Conservation (phyloP, 2,797 vertebrate genomes). For the Gymnoscopelus microlampas region DNA sequence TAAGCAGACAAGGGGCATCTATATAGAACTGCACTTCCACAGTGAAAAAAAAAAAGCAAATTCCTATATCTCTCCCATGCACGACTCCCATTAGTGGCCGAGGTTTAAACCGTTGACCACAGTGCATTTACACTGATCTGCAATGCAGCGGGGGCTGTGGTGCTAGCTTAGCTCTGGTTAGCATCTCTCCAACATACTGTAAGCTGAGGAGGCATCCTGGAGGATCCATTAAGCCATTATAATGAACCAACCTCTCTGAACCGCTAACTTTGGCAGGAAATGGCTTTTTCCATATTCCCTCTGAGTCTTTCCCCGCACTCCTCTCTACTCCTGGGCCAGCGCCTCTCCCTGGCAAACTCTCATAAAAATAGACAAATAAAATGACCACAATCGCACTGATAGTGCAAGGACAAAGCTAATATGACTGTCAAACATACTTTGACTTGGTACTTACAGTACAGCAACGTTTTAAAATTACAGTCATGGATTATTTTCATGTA, state of each 20-base stretch:
- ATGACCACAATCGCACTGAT: slow-evolving; percentile 37
- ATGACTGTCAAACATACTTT: slow-evolving; percentile 28
- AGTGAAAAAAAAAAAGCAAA: slow-evolving; percentile 32
- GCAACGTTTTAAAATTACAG: neutral
- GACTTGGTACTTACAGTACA: neutral
- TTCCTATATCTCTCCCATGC: slow-evolving; percentile 45
- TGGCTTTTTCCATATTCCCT: slow-evolving; percentile 79
- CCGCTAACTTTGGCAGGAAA: slow-evolving; percentile 80
- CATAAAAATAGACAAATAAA: slow-evolving; percentile 64
- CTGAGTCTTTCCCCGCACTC: slow-evolving; percentile 60
- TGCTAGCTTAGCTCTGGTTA: slow-evolving; percentile 64
- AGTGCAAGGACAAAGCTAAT: slow-evolving; percentile 43
- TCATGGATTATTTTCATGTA: neutral
- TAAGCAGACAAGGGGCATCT: slow-evolving; percentile 27
- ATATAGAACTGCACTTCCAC: slow-evolving; percentile 50
- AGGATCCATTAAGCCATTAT: slow-evolving; percentile 82
- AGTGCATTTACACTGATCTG: slow-evolving; percentile 49
- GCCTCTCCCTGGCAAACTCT: slow-evolving; percentile 61
- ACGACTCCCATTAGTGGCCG: slow-evolving; percentile 32
- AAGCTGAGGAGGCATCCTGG: slow-evolving; percentile 79
- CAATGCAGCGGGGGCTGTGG: slow-evolving; percentile 12
- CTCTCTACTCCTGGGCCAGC: slow-evolving; percentile 64
- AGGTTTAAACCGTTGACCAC: slow-evolving; percentile 49
- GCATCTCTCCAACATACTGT: slow-evolving; percentile 66
- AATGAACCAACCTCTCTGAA: slow-evolving; percentile 79